phyloP scores from a whole-genome alignment of 2,113 vertebrate genomes.

The Boulengeromyrus knoepffleri region DNA sequence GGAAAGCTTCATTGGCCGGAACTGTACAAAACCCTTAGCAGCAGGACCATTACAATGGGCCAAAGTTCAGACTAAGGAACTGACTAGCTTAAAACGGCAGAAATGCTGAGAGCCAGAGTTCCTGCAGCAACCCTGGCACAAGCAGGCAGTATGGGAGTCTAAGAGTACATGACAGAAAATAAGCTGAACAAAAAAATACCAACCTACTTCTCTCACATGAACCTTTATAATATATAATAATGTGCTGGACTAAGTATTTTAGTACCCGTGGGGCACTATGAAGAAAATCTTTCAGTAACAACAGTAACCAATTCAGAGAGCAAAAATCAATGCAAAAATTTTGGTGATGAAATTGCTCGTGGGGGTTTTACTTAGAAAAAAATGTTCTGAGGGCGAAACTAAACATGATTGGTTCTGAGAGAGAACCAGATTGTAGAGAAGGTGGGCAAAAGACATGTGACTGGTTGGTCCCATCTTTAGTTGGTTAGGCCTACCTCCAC shows the following conservation, averaged over 20 bases:
- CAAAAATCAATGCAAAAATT: background rate
- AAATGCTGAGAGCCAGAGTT: background rate
- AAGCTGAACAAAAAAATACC: background rate
- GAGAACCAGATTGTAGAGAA: background rate
- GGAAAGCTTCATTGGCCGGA: background rate
- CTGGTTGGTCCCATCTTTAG: too few relatives aligned
- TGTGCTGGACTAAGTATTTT: background rate
- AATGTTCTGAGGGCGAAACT: too few relatives aligned
- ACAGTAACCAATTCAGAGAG: background rate
- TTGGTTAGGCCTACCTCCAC: too few relatives aligned
- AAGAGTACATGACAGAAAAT: background rate
- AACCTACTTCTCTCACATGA: background rate
- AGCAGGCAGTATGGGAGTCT: background rate
- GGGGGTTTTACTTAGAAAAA: background rate
- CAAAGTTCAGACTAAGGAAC: conserved; percentile 4
- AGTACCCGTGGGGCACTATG: background rate
- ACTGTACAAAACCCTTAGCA: background rate
- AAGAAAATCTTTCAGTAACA: background rate
- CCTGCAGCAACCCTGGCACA: background rate
- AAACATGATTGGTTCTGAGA: background rate
- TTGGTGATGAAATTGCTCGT: background rate
- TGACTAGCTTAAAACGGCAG: background rate
- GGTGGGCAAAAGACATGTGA: background rate
- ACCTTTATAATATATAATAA: background rate
- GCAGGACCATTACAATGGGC: background rate